Evolutionary conservation across 2,888 invertebrate genomes (phyloP), one percentile per base, ranked within the genome.

Genomic region (Gasteruption jaculator): DNA sequence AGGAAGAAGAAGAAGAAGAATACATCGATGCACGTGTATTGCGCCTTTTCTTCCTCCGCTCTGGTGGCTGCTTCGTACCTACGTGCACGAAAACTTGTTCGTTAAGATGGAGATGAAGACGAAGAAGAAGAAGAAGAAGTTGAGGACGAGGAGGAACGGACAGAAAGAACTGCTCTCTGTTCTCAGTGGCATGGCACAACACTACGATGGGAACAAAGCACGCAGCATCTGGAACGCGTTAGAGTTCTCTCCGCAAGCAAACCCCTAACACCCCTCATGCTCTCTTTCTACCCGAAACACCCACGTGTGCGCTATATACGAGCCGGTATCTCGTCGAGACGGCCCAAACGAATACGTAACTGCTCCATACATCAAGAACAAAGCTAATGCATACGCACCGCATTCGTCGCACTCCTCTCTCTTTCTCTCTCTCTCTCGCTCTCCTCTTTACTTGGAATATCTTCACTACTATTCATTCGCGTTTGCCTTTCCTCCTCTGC

Each of bases 201-300:
- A 35, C 47, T 45, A 31, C 56, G 56, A 59, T 60, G 64, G 58
- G 63, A 65, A 67, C 65, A 67, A 67, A 65, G 63, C 65, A 43
- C 38, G 46, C 57, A 60, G 62, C 65, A 67, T 66, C 67, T 68
- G 66, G 67, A 68, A 66, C 63, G 65, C 64, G 65, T 67, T 66
- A 67, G 60, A 59, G 55, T 58, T 57, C 53, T 51, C 49, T 52
- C 56, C 46, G 51, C 53, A 46, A 48, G 46, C 47, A n/a, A n/a
- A 48, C 44, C 49, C 49, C 47, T 43, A 41, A 37, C 51, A 11
- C 8, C 25, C 30, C n/a, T 32, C 46, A 24, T 38, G 34, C 38
- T 43, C 42, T 12, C 41, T 32, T 36, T 29, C 30, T 31, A 43
- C 32, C 42, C 51, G 43, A 49, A 52, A 57, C 51, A 51, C 49